Percentiles rank a stretch among this genome's conserved stretches.
phyloP scores from a whole-genome alignment of 2,888 invertebrate genomes.

The Aporophyla nigra region DNA sequence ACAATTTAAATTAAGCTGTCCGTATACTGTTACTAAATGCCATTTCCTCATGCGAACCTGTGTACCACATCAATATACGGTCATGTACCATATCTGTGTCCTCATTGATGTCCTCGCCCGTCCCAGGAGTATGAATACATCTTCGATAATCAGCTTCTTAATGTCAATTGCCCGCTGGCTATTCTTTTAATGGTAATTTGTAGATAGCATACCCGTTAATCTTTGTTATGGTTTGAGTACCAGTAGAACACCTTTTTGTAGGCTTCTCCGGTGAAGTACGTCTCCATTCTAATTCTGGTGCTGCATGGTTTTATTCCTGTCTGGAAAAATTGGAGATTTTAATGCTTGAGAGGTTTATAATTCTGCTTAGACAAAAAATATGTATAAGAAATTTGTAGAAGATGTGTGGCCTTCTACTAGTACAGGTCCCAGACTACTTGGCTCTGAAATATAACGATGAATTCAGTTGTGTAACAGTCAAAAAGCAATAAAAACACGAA shows the following conservation, averaged over 20 bases:
- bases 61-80: conserved; percentile 9
- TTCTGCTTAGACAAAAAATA: too few relatives aligned
- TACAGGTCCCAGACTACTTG: too few relatives aligned
- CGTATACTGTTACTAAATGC: conserved; percentile 73
- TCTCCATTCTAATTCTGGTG: background rate
- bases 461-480: too few relatives aligned
- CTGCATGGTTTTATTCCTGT: background rate
- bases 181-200: conserved; percentile 18
- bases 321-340: background rate
- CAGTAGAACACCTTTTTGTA: background rate
- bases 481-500: too few relatives aligned
- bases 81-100: conserved; percentile 37
- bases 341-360: too few relatives aligned
- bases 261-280: background rate
- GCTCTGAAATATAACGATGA: too few relatives aligned
- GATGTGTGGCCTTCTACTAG: too few relatives aligned
- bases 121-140: conserved; percentile 34
- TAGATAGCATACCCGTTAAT: background rate
- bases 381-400: too few relatives aligned
- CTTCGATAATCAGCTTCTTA: conserved; percentile 26
- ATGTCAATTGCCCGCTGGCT: conserved; percentile 54
- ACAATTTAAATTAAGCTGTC: conserved; percentile 23
- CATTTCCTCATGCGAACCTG: conserved; percentile 78
- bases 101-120: conserved; percentile 39
- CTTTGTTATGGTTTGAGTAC: background rate